These are phyloP conservation scores for Anoncus sp. DNA, from an alignment of 2,888 invertebrate genomes.

Conservation along the genomic window DNA sequence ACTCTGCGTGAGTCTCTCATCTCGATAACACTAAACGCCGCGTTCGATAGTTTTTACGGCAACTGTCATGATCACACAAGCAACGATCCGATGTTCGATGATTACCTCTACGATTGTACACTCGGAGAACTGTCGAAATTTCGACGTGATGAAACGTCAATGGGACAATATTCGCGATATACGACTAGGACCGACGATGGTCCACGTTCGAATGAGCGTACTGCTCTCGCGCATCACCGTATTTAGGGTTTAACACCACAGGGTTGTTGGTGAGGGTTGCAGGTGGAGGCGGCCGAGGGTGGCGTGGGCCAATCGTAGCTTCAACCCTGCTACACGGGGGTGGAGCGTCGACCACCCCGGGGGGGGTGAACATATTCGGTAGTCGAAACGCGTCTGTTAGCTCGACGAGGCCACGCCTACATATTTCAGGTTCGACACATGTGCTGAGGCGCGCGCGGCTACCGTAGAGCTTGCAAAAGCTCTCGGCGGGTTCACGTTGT, in stretches of 20 bases:
- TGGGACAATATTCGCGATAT: constrained; percentile 38
- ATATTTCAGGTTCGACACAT: constrained; percentile 83
- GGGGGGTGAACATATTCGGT: constrained; percentile 82
- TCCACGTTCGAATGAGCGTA: constrained; percentile 80
- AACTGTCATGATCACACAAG: constrained; percentile 36
- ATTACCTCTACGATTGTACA: constrained; percentile 11
- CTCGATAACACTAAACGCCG: constrained; percentile 36
- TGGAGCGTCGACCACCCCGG: constrained; percentile 69
- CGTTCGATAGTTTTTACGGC: constrained; percentile 2
- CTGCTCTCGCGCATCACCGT: constrained; percentile 77
- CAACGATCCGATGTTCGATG: constrained; percentile 1
- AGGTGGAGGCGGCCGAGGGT: constrained; percentile 81
- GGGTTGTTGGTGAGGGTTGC: constrained; percentile 74
- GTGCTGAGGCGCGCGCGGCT: constrained; percentile 75
- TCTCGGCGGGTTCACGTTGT: constrained; percentile 59
- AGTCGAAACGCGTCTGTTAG: constrained; percentile 82
- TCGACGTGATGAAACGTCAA: constrained; percentile 12
- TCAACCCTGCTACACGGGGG: constrained; percentile 73
- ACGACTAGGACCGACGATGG: constrained; percentile 73
- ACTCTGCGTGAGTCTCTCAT: constrained; percentile 25
- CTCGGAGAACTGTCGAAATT: constrained; percentile 10
- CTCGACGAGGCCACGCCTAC: constrained; percentile 82
- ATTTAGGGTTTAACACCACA: constrained; percentile 79
- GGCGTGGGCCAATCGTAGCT: constrained; percentile 78
- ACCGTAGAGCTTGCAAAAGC: constrained; percentile 52